Evolutionary conservation across 2,113 vertebrate species (phyloP).

Genomic region (Saimiri boliviensis): DNA sequence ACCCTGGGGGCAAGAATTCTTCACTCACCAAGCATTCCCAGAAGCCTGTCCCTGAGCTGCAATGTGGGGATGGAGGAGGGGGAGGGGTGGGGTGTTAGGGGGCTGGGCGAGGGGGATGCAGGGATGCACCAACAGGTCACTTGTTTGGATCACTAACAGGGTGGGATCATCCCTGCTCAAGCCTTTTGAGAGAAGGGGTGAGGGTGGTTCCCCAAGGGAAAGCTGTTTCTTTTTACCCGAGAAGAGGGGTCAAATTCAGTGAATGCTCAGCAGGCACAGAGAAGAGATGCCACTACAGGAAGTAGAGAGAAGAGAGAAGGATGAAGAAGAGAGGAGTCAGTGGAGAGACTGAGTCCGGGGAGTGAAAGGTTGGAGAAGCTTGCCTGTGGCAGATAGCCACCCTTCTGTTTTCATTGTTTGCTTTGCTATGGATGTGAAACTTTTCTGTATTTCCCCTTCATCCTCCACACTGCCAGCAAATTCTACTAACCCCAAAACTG

Average conservation of each 20-base stretch:
- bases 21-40: not conserved
- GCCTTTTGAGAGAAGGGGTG: not conserved
- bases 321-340: not conserved
- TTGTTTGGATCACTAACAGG: not conserved
- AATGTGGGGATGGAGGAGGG: not conserved
- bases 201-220: not conserved
- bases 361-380: not conserved
- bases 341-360: too few relatives aligned
- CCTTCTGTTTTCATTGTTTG: not conserved
- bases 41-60: not conserved
- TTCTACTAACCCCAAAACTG: not conserved
- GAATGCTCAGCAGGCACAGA: not conserved
- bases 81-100: too few relatives aligned
- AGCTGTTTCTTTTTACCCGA: not conserved
- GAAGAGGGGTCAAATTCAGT: not conserved
- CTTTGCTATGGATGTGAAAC: not conserved
- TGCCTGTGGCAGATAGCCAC: not conserved
- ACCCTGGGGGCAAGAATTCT: not conserved
- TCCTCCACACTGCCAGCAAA: not conserved
- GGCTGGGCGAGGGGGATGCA: too few relatives aligned
- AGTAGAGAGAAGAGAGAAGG: not conserved
- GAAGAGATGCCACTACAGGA: not conserved
- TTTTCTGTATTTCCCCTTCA: not conserved
- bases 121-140: not conserved
- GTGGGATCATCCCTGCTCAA: not conserved